Base-by-base conservation (phyloP, 2,888 invertebrate genomes). In the Mimachlamys varia region DNA sequence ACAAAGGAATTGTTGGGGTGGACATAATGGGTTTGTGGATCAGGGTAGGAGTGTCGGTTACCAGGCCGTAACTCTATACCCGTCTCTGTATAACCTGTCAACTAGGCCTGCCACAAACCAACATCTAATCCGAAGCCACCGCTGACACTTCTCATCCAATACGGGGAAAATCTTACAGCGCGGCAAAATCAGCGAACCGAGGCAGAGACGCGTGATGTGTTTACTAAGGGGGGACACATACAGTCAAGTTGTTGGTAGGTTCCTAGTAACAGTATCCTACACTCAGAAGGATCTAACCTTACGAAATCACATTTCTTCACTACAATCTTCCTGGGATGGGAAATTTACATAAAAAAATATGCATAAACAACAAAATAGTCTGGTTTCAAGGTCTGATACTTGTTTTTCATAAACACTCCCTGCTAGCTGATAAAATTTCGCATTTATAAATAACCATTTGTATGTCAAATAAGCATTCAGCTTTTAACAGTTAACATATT, bases 291-390 rank as follows among this genome's bases (percentile, higher is more conserved):
- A 12, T 76, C 33, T 76, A 27, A 33, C 76, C 27, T 76, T 76
- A 76, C 13, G 76, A 76, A 33, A 53, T 53, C 53, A 53, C 5
- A 7, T 76, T 27, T 76, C 33, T 27, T 76, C 76, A 76, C 33
- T 27, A 76, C 76, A 2, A 15, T 76, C 76, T 76, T 22, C 1
- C 33, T 12, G 33, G 76, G 76, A 76, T 76, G 76, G 76, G 76
- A 76, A 27, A 76, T 76, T 76, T 76, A 76, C 76, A 76, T 33
- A 33, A 76, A 27, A n/a, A 76, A 76, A 76, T 76, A 76, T 76
- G 76, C 33, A 33, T 76, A 33, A 7, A 76, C 12, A 76, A 76
- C 33, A 76, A 76, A 53, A 76, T 33, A 27, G 27, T 76, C 10
- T n/a, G 5, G n/a, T 27, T 58, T 17, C n/a, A n/a, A 76, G 22